Evolutionary conservation across 2,113 vertebrate genomes (phyloP), one percentile per base, ranked within the genome.

Genomic region (Climacteris rufus): DNA sequence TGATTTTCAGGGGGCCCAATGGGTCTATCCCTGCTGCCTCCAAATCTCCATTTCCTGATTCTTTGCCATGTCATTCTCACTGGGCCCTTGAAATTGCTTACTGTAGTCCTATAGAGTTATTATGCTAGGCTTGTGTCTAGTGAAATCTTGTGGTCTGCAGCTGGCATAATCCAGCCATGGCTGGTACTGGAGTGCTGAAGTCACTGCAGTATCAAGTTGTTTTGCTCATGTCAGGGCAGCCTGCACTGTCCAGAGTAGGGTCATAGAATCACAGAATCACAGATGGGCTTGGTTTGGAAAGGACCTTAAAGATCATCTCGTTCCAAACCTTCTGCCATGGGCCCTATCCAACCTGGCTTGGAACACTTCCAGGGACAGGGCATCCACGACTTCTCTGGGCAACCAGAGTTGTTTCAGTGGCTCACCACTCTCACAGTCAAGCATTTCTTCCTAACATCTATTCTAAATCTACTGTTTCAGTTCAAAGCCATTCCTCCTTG

Each of bases 181-280:
- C 42, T 61, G 30, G 30, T 39, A 39, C 21, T 61, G 47, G 21
- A 8, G 1, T 22, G 24, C 1, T 0, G 0, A 21, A 78, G 21
- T 54, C 52, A 33, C 33, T 52, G 31, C 31, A 23, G 10, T 21
- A 23, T 40, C n/a, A 23, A 15, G 22, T 13, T 8, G 7, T 45
- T 31, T 13, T 39, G 47, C 20, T 65, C 35, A 25, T 3, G 21
- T 37, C 33, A 52, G 68, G 33, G 35, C 35, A 57, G 59, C 15
- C 27, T 44, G 44, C 59, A 65, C 19, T 28, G 44, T 33, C 52
- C 68, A 57, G 44, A 42, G 21, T 4, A 18, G 49, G 28, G 37
- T 23, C 59, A 42, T 2, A 80, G 25, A 56, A 47, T 37, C 18
- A 57, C 7, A 42, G 37, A 77, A 31, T 3, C 56, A 57, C 24